Evolutionary conservation across 2,888 invertebrate genomes (phyloP), one percentile per base, ranked within the genome.

Genomic region (Zygogramma bicolorata): DNA sequence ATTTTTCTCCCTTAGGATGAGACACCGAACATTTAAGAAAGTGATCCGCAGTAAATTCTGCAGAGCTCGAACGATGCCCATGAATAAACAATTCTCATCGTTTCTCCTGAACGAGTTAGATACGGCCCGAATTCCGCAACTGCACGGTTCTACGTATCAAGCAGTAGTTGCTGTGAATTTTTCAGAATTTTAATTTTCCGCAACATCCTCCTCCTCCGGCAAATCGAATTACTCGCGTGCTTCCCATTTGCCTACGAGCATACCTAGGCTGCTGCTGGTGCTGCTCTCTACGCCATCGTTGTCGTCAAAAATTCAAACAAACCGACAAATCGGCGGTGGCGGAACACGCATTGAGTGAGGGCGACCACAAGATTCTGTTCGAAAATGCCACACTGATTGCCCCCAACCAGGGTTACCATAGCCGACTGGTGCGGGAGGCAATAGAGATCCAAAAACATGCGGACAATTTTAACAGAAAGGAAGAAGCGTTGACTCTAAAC

Each of bases 171-270:
- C 10, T 6, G 53, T 53, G 53, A 53, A 53, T 53, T 53, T 53
- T 53, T 53, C 7, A 53, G 15, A 53, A 53, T 27, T n/a, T 53
- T 53, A 53, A 53, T 53, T 53, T 27, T 53, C 53, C 53, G 25
- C 53, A 53, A 53, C 25, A 53, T 53, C 27, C 42, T 42, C n/a
- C 5, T 42, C 25, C n/a, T 15, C 25, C 25, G 2, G 53, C 27
- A 27, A 53, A 53, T 53, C 13, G 53, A 53, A 27, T 53, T 27
- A 53, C 53, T n/a, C 3, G 53, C 53, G 53, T n/a, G 2, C 22
- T n/a, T 27, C 2, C 18, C 18, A 18, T 15, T 42, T 15, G 7
- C 15, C 18, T 18, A 20, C 13, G 18, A 18, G 22, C 20, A 1
- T 46, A 46, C 20, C 20, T 22, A 10, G 15, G 46, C 34, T 13